Evolutionary conservation across 2,888 invertebrate species (phyloP).

Genomic region (Ametastegia equiseti): DNA sequence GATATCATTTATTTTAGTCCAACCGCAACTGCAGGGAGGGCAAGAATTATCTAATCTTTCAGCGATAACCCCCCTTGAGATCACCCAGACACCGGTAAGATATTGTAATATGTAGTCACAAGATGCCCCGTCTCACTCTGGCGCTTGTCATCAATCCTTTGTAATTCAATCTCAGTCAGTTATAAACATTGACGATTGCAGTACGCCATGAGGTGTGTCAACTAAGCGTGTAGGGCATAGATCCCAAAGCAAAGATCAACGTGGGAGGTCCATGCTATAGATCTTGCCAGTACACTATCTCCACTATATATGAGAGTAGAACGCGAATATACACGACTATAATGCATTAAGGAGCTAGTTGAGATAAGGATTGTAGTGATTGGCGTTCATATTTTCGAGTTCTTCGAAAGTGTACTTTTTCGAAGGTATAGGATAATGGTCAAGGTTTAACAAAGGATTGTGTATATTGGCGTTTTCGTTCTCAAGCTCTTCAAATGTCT

Average conservation of each 20-base stretch:
- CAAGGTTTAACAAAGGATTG: conserved; percentile 18
- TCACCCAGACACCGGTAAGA: background rate
- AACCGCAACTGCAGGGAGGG: background rate
- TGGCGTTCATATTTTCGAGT: conserved; percentile 35
- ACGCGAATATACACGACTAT: background rate
- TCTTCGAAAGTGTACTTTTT: conserved; percentile 27
- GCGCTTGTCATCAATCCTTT: background rate
- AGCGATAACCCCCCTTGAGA: background rate
- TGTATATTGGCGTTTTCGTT: conserved; percentile 23
- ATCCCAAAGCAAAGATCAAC: background rate
- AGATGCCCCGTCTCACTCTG: conserved; percentile 6
- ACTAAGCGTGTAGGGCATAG: background rate
- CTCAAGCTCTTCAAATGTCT: conserved; percentile 35
- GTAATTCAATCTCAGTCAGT: conserved; percentile 30
- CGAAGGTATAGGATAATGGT: background rate
- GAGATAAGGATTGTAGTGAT: conserved; percentile 25
- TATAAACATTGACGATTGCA: conserved; percentile 32
- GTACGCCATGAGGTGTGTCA: conserved; percentile 15
- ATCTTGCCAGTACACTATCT: background rate
- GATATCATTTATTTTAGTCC: background rate
- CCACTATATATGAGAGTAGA: background rate
- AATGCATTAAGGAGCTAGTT: background rate
- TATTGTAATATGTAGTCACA: conserved; percentile 7
- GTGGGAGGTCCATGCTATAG: conserved; percentile 8
- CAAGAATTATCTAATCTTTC: background rate